A percentile compares a stretch with the other conserved stretches of the same genome.
Evolutionary conservation across 2,113 vertebrate genomes (phyloP).

Genomic region (Sus scrofa): DNA sequence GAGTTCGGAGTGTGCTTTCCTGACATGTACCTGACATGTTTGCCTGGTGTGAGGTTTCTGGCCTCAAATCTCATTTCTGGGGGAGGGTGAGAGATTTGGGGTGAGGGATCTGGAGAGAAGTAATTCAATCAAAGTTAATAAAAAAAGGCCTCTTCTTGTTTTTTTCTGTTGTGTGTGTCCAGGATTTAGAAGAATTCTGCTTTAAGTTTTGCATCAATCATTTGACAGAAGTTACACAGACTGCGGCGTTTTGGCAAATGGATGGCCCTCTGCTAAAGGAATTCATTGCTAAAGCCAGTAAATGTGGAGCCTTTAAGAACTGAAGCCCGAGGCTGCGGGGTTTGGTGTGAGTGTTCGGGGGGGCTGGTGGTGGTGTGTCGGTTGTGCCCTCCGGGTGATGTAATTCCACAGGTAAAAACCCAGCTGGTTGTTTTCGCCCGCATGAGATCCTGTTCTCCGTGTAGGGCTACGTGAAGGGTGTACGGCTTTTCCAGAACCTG

Average conservation of each 20-base stretch:
- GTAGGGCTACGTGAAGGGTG: neutral
- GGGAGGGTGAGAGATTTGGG: constrained; percentile 55
- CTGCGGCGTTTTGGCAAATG: constrained; percentile 96
- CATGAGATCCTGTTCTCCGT: neutral
- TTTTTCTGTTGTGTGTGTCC: constrained; percentile 79
- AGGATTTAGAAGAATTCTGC: constrained; percentile 99
- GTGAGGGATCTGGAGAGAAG: constrained; percentile 40
- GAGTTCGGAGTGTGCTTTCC: neutral
- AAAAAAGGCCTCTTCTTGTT: constrained; percentile 74
- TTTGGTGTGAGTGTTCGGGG: neutral
- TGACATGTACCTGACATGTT: neutral
- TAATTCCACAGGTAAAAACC: constrained; percentile 67
- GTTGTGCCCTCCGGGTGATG: neutral
- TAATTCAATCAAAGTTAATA: constrained; percentile 72
- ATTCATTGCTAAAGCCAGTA: constrained; percentile 97
- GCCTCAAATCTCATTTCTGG: neutral
- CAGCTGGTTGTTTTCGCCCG: neutral
- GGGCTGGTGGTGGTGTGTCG: constrained; percentile 39
- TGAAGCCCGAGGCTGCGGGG: constrained; percentile 87
- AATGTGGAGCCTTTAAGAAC: constrained; percentile 98
- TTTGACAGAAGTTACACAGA: constrained; percentile 98
- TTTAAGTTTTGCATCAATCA: constrained; percentile 99
- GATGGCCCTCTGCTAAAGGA: constrained; percentile 98
- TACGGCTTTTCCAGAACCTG: constrained; percentile 34
- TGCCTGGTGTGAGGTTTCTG: neutral